Evolutionary conservation across 1,140 invertebrate species (phyloP), one percentile per base, ranked within the genome.

Genomic region (Drosophila gunungcola): DNA sequence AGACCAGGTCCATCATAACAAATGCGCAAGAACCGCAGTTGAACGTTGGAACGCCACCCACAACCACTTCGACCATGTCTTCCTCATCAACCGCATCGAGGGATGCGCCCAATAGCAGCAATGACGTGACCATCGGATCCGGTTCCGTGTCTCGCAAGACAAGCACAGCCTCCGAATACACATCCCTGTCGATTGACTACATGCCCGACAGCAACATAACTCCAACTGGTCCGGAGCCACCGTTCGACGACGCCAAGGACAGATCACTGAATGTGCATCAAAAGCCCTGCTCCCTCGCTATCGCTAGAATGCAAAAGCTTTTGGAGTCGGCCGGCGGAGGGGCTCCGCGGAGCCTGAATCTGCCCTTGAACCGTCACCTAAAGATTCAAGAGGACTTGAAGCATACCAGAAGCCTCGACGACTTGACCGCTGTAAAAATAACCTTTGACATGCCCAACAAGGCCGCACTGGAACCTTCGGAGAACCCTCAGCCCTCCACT

Each of bases 111-210:
- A 90, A 91, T 48, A 82, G 90, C 34, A 91, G 86, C 62, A 85
- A 93, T 41, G 93, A 94, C 45, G 93, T 93, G 63, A 82, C 93
- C 3, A 92, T 93, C 34, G 93, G 92, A 16, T 94, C 93, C 12
- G 93, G 92, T 13, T 93, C 93, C 3, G 93, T 93, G 11, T 94
- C 93, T 2, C 86, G 93, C 11, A 94, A 94, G 76, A 94, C 93
- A 1, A 94, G 93, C 70, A 94, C 93, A 3, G 93, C 93, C 16
- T 92, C 92, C 12, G 91, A 92, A 54, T 92, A 92, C 57, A 92
- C 92, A 11, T 92, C 92, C 3, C 36, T 92, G 5, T 73, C 91
- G 4, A 93, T 93, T 53, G 93, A 94, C 61, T 94, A 93, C 54
- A 93, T 93, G 56, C 93, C 93, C 2, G 93, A 94, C 58, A 93